Conservation (phyloP, 2,888 invertebrate genomes). For the Palloptera scutellata region DNA sequence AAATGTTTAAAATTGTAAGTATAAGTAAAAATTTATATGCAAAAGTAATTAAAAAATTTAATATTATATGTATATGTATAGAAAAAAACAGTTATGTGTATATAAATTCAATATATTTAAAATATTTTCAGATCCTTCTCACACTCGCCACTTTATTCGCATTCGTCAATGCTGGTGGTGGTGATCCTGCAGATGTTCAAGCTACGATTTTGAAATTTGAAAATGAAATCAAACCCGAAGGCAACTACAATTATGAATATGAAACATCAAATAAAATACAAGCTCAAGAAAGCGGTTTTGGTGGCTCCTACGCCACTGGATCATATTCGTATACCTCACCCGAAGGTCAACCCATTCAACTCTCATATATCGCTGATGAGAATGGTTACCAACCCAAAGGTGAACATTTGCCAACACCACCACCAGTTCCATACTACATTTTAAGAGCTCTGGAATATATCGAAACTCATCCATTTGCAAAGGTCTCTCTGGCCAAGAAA, state of each 20-base stretch:
- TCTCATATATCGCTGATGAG: conserved; percentile 58
- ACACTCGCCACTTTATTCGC: conserved; percentile 21
- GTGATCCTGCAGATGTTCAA: conserved; percentile 45
- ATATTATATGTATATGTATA: neutral
- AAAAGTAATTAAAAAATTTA: neutral
- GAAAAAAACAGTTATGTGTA: conserved; percentile 18
- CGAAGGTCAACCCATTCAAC: conserved; percentile 52
- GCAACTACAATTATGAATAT: conserved; percentile 64
- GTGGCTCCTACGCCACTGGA: conserved; percentile 65
- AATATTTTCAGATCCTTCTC: conserved; percentile 4
- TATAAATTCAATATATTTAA: neutral
- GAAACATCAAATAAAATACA: conserved; percentile 70
- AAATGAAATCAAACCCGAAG: conserved; percentile 57
- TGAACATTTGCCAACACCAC: conserved; percentile 60
- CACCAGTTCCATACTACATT: conserved; percentile 58
- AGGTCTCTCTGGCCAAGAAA: conserved; percentile 40
- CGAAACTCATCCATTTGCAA: conserved; percentile 52
- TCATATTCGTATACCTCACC: conserved; percentile 53
- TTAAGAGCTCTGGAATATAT: conserved; percentile 53
- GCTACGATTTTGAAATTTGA: conserved; percentile 48
- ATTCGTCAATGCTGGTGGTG: conserved; percentile 13
- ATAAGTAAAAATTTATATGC: no score
- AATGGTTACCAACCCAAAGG: conserved; percentile 59
- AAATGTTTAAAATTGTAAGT: conserved; percentile 53
- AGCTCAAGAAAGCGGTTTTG: conserved; percentile 67